Conservation (phyloP, 2,888 invertebrate genomes). For the Melinaea menophilus region DNA sequence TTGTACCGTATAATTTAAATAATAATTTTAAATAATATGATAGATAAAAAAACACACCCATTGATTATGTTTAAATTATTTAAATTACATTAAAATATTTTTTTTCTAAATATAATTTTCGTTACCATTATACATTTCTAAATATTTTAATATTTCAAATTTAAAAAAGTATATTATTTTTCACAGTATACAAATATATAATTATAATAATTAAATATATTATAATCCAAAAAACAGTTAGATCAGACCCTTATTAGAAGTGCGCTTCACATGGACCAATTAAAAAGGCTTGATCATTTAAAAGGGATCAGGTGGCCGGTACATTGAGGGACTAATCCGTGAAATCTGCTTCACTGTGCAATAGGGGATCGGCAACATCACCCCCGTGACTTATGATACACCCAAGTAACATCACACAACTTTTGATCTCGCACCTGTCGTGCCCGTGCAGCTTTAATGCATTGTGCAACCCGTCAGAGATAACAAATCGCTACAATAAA, state of each 20-base stretch:
- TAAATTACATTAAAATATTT: too few relatives aligned
- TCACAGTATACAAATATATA: neutral
- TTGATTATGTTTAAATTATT: too few relatives aligned
- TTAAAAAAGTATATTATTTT: too few relatives aligned
- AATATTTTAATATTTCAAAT: too few relatives aligned
- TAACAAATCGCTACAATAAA: conserved; percentile 37
- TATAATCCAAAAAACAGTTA: neutral
- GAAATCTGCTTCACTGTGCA: conserved; percentile 47
- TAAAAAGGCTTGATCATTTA: conserved; percentile 30
- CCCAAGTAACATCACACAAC: conserved; percentile 37
- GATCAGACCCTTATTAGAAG: neutral
- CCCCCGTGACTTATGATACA: conserved; percentile 35
- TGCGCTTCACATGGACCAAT: neutral
- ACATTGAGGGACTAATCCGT: conserved; percentile 42
- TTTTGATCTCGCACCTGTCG: conserved; percentile 40
- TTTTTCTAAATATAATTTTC: too few relatives aligned
- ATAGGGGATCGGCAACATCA: conserved; percentile 29
- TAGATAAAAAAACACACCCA: too few relatives aligned
- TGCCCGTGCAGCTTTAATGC: conserved; percentile 29
- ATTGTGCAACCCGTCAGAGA: conserved; percentile 36
- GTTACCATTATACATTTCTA: too few relatives aligned
- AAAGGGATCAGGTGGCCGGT: conserved; percentile 40
- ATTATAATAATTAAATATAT: neutral
- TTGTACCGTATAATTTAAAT: too few relatives aligned
- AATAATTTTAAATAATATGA: too few relatives aligned